Base-by-base conservation (phyloP, 2,888 invertebrate species). In the Balanococcus diminutus region DNA sequence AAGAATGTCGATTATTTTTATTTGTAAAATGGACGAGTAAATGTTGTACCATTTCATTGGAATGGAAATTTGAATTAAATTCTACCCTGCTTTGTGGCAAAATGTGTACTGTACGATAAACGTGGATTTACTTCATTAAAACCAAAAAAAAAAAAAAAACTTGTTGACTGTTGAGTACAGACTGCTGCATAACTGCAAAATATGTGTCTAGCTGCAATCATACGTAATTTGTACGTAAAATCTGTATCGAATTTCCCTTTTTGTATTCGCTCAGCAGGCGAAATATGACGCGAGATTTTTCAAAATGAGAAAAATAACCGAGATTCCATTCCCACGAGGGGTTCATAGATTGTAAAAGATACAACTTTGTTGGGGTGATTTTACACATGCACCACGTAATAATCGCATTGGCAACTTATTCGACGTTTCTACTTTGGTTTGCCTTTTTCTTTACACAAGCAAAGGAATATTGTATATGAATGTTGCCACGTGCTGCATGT, bases 1-100 rank as follows among this genome's bases (percentile, higher is more conserved):
- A 67, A 67, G 67, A 67, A 67, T 67, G 67, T 67, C 28, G 67
- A 67, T 67, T 28, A 67, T 67, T 67, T 56, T 67, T 67, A 67
- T 67, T 67, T 28, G 28, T 16, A 28, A 25, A 28, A 16, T 56
- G 22, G 2, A 11, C 11, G 14, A 2, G 14, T 42, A 42, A 11
- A 42, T 5, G 42, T 42, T 9, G 14, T 42, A 3, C 36, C 46
- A 11, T 16, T 46, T 46, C 9, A 25, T 6, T 19, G 56, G 61
- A 67, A 67, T 67, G 0, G 28, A 16, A 28, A 67, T 67, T n/a
- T 67, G 16, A 67, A 67, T 67, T 61, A 61, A 61, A 61, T 61
- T 8, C 3, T 61, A 25, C n/a, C n/a, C n/a, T 42, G 9, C 9
- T 25, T 61, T 61, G 3, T 2, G 6, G 14, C n/a, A 25, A n/a